Percentiles rank a stretch among this genome's conserved stretches.
phyloP scores from a whole-genome alignment of 2,113 vertebrate genomes.

The Paraplagusia blochii region DNA sequence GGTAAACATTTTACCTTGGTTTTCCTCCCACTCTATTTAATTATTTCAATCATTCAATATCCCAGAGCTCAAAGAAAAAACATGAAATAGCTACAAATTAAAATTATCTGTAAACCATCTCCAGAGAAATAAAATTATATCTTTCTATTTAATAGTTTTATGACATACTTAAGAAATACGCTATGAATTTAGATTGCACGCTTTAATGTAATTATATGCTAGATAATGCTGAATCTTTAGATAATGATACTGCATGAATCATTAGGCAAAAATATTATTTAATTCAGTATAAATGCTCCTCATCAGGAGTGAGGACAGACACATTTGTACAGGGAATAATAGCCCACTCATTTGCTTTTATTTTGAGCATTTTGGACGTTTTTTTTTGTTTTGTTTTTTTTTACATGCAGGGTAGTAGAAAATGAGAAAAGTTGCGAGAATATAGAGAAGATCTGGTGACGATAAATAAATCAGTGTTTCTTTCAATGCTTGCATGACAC shows the following conservation, averaged over 20 bases:
- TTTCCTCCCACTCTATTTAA: not conserved
- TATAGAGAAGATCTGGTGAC: too few species aligned
- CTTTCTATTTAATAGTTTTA: conserved; percentile 29
- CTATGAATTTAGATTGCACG: conserved; percentile 34
- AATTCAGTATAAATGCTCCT: too few species aligned
- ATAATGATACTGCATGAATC: conserved; percentile 28
- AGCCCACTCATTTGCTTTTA: too few species aligned
- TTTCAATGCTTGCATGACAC: too few species aligned
- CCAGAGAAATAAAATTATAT: conserved; percentile 2
- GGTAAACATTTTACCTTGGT: too few species aligned
- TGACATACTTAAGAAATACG: conserved; percentile 20
- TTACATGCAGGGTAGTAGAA: too few species aligned
- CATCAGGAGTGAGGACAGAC: too few species aligned
- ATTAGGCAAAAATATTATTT: not conserved
- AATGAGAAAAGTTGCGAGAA: too few species aligned
- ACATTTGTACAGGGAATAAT: too few species aligned
- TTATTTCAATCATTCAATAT: not conserved
- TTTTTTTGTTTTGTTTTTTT: too few species aligned
- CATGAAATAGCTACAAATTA: not conserved
- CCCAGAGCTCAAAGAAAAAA: not conserved
- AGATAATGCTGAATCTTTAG: conserved; percentile 28
- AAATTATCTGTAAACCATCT: conserved; percentile 1
- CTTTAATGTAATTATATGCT: conserved; percentile 28
- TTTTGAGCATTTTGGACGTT: too few species aligned
- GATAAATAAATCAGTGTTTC: too few species aligned